Percentiles rank a stretch among this genome's conserved stretches.
Evolutionary conservation across 30 jellyfish, hydroid and myxozoan species (phyloP).

Genomic region (Hydra vulgaris): DNA sequence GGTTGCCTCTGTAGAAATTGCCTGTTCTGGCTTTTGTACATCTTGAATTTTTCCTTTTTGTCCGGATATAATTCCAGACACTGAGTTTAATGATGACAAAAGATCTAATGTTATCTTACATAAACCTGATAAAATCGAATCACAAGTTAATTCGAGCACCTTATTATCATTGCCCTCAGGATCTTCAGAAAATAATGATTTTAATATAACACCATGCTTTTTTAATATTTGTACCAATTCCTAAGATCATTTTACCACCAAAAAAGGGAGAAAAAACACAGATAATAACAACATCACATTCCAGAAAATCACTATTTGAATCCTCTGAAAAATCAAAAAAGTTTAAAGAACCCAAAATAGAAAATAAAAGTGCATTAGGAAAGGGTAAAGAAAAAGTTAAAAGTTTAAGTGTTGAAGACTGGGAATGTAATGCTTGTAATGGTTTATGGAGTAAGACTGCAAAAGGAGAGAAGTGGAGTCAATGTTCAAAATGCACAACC

Average conservation of each 20-base stretch:
- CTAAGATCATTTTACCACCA: not conserved
- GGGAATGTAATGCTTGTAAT: too few species aligned
- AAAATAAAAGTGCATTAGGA: too few species aligned
- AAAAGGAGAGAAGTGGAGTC: not conserved
- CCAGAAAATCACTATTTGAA: too few species aligned
- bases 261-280: not conserved
- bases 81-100: not conserved
- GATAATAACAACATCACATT: too few species aligned
- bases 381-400: too few species aligned
- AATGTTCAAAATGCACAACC: not conserved
- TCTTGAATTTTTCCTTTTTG: not conserved
- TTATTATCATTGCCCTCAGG: not conserved
- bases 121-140: not conserved
- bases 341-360: too few species aligned
- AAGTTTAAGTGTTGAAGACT: too few species aligned
- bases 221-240: not conserved
- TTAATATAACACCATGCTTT: not conserved
- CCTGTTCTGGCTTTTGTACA: not conserved
- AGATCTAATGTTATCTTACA: not conserved
- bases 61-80: not conserved
- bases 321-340: too few species aligned
- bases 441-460: not conserved
- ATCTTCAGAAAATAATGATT: not conserved
- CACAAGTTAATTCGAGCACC: not conserved
- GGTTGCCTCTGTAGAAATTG: slow-evolving; percentile 5